phyloP scores from a whole-genome alignment of 2,113 vertebrate genomes.

The Equus quagga region DNA sequence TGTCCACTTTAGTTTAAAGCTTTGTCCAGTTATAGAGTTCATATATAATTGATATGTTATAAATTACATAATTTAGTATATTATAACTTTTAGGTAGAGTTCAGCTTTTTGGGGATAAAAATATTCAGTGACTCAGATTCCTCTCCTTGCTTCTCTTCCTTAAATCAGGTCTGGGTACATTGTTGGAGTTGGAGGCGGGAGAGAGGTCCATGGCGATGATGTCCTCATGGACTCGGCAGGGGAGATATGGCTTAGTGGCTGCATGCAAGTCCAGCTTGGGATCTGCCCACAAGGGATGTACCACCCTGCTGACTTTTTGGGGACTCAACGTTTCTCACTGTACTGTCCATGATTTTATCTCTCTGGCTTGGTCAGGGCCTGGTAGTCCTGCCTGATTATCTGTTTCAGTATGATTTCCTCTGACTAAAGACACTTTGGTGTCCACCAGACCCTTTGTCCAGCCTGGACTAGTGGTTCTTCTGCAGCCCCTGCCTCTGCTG shows the following conservation, averaged over 20 bases:
- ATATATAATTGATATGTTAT: not conserved
- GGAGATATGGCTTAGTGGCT: too few relatives aligned
- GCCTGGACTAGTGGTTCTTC: not conserved
- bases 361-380: not conserved
- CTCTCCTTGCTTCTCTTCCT: not conserved
- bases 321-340: not conserved
- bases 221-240: not conserved
- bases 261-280: not conserved
- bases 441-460: not conserved
- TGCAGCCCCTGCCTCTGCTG: not conserved
- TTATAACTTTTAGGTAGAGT: not conserved
- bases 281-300: not conserved
- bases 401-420: not conserved
- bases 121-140: not conserved
- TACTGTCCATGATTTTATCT: not conserved
- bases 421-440: not conserved
- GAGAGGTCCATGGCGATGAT: not conserved
- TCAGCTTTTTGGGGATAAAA: not conserved
- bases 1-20: not conserved
- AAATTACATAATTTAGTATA: not conserved
- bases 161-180: not conserved
- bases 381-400: not conserved
- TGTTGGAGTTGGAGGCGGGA: not conserved
- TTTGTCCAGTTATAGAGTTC: not conserved
- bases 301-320: accelerated